Conservation (phyloP, 2,113 vertebrate species). For the Anseranas semipalmata region DNA sequence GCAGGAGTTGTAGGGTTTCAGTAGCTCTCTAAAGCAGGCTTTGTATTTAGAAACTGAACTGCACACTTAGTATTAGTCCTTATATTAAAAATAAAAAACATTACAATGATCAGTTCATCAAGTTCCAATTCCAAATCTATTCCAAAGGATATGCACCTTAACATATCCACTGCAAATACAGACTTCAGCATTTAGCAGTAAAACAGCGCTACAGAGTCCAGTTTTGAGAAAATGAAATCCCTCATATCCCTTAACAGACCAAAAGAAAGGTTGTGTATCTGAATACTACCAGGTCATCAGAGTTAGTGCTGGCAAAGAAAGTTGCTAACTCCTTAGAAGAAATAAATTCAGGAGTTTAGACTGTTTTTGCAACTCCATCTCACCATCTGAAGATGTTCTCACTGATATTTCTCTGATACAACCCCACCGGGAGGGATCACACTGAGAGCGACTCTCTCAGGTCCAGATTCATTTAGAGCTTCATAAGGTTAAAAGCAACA, state of each 20-base stretch:
- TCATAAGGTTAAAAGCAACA: neutral
- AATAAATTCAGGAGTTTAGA: neutral
- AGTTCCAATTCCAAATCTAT: neutral
- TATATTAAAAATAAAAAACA: neutral
- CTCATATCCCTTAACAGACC: neutral
- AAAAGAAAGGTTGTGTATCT: neutral
- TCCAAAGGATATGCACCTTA: neutral
- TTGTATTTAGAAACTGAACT: neutral
- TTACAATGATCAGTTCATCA: neutral
- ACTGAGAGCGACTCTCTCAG: neutral
- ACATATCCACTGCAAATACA: neutral
- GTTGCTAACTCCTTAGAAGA: neutral
- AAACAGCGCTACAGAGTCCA: neutral
- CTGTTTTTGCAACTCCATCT: neutral
- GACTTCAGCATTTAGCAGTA: neutral
- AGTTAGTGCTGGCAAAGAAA: neutral
- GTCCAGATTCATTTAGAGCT: neutral
- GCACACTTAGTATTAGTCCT: neutral
- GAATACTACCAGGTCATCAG: neutral
- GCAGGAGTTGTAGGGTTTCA: neutral
- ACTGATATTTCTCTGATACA: neutral
- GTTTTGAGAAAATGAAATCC: neutral
- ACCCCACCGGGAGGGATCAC: rapidly evolving
- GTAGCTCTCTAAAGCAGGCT: neutral
- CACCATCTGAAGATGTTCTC: neutral